Evolutionary conservation across 2,888 invertebrate genomes (phyloP).

Genomic region (Chrysina gloriosa): DNA sequence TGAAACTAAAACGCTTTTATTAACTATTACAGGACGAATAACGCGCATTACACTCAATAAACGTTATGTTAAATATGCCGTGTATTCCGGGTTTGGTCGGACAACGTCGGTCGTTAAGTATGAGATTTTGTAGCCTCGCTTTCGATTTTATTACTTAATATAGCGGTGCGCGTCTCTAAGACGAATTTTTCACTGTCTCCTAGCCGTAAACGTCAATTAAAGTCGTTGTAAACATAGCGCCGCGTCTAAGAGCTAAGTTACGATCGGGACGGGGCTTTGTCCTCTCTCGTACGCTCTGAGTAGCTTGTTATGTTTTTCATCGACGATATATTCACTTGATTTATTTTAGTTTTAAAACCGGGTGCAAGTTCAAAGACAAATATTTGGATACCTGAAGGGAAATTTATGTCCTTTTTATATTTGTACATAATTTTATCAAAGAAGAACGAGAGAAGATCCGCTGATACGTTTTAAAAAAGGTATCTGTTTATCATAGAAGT

Average conservation of each 20-base stretch:
- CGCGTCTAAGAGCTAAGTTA: constrained; percentile 13
- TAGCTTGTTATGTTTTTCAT: constrained; percentile 11
- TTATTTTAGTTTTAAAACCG: background rate
- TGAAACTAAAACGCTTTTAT: constrained; percentile 40
- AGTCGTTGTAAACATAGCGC: constrained; percentile 22
- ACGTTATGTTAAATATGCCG: constrained; percentile 18
- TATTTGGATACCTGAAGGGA: background rate
- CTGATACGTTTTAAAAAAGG: too few species aligned
- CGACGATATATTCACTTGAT: background rate
- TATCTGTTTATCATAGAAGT: too few species aligned
- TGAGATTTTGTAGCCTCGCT: constrained; percentile 11
- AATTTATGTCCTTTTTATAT: background rate
- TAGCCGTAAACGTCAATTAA: constrained; percentile 25
- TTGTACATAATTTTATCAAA: too few species aligned
- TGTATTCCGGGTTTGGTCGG: background rate
- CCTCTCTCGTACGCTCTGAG: background rate
- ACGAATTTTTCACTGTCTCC: constrained; percentile 26
- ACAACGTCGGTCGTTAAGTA: constrained; percentile 2
- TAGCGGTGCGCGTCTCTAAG: constrained; percentile 16
- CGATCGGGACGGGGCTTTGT: background rate
- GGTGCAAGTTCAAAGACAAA: background rate
- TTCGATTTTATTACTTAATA: constrained; percentile 28
- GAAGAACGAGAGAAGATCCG: too few species aligned
- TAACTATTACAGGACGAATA: constrained; percentile 35
- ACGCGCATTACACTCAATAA: constrained; percentile 39